Base-by-base conservation (phyloP, 2,797 vertebrate species). In the Hirundo rustica region DNA sequence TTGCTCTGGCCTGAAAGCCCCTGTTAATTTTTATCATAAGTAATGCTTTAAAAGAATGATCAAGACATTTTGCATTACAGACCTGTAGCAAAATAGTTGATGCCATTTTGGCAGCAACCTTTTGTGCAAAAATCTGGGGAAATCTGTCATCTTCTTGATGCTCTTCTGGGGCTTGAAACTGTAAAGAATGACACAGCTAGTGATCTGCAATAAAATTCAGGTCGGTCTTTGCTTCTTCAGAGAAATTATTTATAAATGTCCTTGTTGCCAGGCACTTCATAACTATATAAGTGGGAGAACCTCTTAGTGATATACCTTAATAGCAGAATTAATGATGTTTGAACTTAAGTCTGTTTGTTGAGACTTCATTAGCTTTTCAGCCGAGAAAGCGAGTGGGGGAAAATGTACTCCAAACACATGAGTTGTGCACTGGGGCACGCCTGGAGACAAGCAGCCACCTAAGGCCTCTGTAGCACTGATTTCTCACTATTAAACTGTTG, bases 311-410 rank as follows among this genome's bases (percentile, higher is more conserved):
- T 93, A 94, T 55, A 95, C 76, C 85, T 94, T 97, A 96, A 94
- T 95, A 95, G 95, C 94, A 92, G 85, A 96, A 96, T 90, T 95
- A 97, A 95, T 95, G 85, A 82, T 94, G 92, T 95, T 97, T 96
- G 85, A 96, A 88, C 89, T 88, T 88, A 94, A 95, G 80, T 93
- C 85, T 97, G 93, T 96, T 96, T 96, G 89, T 79, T 84, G 92
- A 95, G 89, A 95, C 89, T 96, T 96, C 91, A 95, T 96, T 97
- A 95, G 53, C 92, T 95, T 90, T 89, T 86, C 85, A 84, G 85
- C 47, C 20, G 60, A 90, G 91, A 92, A 95, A 65, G 64, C 2
- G 0, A 81, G 53, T 23, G 11, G 45, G 60, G 73, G 42, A 29
- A 94, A 93, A 78, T 51, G 75, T 32, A 25, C 74, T 85, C 58